phyloP scores from a whole-genome alignment of 2,888 invertebrate genomes.

The Magallana nippona region DNA sequence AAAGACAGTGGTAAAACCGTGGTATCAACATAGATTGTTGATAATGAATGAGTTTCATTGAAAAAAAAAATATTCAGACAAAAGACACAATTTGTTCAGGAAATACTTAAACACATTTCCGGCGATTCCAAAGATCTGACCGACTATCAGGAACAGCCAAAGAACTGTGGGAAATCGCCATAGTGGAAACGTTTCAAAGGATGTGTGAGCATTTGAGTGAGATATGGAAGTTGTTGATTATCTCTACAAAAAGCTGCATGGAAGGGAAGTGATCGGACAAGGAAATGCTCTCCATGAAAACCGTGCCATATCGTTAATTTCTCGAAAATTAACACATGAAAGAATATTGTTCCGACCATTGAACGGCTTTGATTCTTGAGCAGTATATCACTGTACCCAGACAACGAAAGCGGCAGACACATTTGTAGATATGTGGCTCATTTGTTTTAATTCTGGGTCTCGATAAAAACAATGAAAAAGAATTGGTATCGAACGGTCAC shows the following conservation, averaged over 20 bases:
- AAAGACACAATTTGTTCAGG: too few species aligned
- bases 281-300: slow-evolving; percentile 17
- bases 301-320: not conserved
- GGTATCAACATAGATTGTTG: too few species aligned
- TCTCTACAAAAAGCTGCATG: not conserved
- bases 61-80: too few species aligned
- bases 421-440: too few species aligned
- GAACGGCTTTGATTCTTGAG: not conserved
- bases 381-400: not conserved
- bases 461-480: too few species aligned
- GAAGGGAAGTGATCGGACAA: not conserved
- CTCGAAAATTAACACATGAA: slow-evolving; percentile 15
- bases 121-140: not conserved
- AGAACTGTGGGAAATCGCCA: not conserved
- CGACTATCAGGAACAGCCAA: too few species aligned
- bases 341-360: not conserved
- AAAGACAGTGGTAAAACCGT: too few species aligned
- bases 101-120: not conserved
- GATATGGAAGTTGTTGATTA: not conserved
- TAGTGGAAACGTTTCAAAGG: not conserved
- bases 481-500: too few species aligned
- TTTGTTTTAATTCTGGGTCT: too few species aligned
- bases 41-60: too few species aligned
- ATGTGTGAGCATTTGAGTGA: not conserved
- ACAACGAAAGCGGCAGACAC: too few species aligned